These are phyloP conservation scores for Emydoidea blandingii DNA, from an alignment of 2,797 vertebrate genomes.

Conservation along the genomic window DNA sequence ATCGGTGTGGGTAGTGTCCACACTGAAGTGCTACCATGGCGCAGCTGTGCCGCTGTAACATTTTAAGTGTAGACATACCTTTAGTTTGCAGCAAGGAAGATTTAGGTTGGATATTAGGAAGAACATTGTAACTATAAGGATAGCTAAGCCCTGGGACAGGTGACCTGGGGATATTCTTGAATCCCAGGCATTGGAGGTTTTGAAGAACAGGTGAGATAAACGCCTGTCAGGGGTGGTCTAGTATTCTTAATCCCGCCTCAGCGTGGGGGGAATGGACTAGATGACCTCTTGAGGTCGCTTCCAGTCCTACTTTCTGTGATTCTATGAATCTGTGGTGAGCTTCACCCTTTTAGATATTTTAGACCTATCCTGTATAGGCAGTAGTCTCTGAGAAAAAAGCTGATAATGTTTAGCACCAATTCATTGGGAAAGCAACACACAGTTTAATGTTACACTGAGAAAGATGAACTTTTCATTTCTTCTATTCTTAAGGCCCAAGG, in stretches of 20 bases:
- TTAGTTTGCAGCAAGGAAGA: not conserved
- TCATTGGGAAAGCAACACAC: conserved; percentile 22
- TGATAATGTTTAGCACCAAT: not conserved
- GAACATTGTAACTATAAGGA: not conserved
- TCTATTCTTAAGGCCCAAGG: not conserved
- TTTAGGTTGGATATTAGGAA: not conserved
- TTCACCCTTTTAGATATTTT: not conserved
- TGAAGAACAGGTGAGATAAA: not conserved
- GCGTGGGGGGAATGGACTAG: not conserved
- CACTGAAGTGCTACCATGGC: not conserved
- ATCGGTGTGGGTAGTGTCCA: not conserved
- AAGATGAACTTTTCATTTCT: not conserved
- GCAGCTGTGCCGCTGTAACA: not conserved
- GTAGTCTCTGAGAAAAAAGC: not conserved
- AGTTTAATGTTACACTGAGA: not conserved
- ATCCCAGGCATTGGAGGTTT: not conserved
- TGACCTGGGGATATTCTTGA: not conserved
- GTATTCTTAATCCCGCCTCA: not conserved
- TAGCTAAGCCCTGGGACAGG: not conserved
- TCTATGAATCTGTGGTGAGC: not conserved
- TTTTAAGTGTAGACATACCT: not conserved
- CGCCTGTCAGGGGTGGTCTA: not conserved
- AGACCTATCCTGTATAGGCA: not conserved
- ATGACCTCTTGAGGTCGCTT: not conserved
- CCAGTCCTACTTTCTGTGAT: not conserved